These are phyloP conservation scores for Bombus superbus DNA, from an alignment of 1,140 invertebrate genomes.

Conservation along the genomic window DNA sequence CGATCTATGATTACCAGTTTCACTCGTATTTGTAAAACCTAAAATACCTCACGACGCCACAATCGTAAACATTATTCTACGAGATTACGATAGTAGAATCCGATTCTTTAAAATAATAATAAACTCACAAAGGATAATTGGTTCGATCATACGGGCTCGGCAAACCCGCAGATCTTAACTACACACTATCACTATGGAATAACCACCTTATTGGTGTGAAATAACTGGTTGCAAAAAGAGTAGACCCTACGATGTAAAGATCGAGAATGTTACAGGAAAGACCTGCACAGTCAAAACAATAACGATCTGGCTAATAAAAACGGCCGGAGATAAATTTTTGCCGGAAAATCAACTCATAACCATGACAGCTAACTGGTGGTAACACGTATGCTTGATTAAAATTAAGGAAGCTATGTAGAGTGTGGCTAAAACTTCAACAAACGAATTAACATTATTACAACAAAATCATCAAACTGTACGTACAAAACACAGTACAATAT, in stretches of 20 bases:
- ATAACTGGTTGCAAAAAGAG: not conserved
- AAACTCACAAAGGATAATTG: not conserved
- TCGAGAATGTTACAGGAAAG: no score
- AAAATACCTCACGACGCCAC: not conserved
- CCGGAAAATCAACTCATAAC: no score
- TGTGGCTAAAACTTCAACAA: no score
- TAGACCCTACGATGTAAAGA: not conserved
- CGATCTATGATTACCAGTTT: not conserved
- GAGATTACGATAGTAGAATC: not conserved
- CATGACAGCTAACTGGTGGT: no score
- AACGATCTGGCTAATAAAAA: no score
- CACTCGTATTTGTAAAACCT: not conserved
- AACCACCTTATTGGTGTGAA: not conserved
- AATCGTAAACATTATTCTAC: not conserved
- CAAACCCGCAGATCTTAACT: not conserved
- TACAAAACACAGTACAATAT: no score
- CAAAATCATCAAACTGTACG: no score
- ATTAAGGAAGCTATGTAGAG: no score
- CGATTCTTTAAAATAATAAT: not conserved
- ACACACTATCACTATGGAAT: not conserved
- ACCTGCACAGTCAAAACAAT: no score
- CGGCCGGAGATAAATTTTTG: no score
- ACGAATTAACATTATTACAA: no score
- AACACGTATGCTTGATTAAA: no score
- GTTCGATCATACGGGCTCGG: not conserved